phyloP scores from a whole-genome alignment of 30 jellyfish, hydroid and myxozoan species.

The Pelagia noctiluca region DNA sequence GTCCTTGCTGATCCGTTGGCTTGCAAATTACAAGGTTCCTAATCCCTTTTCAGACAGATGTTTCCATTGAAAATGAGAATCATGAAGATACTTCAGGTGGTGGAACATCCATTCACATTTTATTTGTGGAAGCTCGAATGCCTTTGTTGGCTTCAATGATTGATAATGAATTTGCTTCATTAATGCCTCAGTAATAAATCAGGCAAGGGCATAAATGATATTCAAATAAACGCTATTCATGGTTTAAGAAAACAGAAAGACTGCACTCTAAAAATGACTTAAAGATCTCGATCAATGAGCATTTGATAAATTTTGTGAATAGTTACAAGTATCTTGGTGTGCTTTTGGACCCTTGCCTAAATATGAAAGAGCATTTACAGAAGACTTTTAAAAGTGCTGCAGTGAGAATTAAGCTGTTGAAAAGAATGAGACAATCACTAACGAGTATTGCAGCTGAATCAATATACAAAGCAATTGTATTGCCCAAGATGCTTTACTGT shows the following conservation, averaged over 20 bases:
- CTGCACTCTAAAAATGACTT: conserved; percentile 43
- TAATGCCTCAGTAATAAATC: too few relatives aligned
- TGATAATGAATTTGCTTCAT: too few relatives aligned
- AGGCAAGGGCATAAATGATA: too few relatives aligned
- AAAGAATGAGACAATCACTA: conserved; percentile 71
- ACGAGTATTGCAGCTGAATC: conserved; percentile 71
- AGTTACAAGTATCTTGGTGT: conserved; percentile 44
- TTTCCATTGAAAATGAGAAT: too few relatives aligned
- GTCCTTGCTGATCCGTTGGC: too few relatives aligned
- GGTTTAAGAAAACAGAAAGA: conserved; percentile 53
- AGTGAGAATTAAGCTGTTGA: conserved; percentile 62
- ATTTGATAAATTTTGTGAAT: conserved; percentile 44
- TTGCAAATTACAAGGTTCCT: too few relatives aligned
- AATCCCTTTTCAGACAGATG: too few relatives aligned
- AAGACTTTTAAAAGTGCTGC: conserved; percentile 66
- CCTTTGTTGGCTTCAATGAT: too few relatives aligned
- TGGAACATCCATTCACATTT: too few relatives aligned
- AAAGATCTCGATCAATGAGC: conserved; percentile 34
- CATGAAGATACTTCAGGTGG: too few relatives aligned
- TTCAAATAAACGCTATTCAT: too few relatives aligned
- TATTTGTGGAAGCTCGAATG: too few relatives aligned
- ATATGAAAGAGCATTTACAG: conserved; percentile 55
- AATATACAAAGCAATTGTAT: conserved; percentile 51
- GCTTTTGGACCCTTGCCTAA: conserved; percentile 43
- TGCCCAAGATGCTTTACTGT: conserved; percentile 48